Base-by-base conservation (phyloP, 2,888 invertebrate species). In the Cheilosia grossa region DNA sequence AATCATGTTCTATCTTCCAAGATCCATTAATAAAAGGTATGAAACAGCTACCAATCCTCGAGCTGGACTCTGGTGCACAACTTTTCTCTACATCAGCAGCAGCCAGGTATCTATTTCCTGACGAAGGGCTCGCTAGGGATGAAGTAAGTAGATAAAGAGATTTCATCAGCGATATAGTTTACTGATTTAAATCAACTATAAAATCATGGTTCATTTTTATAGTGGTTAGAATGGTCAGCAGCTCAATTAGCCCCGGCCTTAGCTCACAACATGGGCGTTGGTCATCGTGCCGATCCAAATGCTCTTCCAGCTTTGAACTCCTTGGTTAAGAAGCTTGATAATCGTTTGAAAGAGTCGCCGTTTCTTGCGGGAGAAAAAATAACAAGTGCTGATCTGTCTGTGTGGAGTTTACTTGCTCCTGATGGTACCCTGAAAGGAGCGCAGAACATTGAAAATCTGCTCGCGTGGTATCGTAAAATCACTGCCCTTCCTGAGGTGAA, bases 31-130 rank as follows among this genome's bases (percentile, higher is more conserved):
- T 94, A 88, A 91, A 93, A 88, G 93, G 93, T 63, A 93, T 94
- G 0, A 92, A 93, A 66, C 93, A 94, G 80, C 93, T 96, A 86
- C 97, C 97, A 0, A 93, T 94, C 61, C 91, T 96, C 59, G 93
- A 94, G 88, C 91, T 95, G 47, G 93, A 94, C 75, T 93, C 93
- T 64, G 94, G 94, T 49, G 89, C 94, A 19, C 92, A 92, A 58
- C 91, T 97, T 89, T 96, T 96, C 92, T 95, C 96, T 53, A 93
- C 95, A 69, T 95, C 95, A 91, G 95, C 96, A 1, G 95, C 95
- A 0, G 93, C 94, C 17, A 94, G 94, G 89, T 95, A 94, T 89
- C 90, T 97, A 59, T 93, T 94, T 75, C 94, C 94, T 1, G 92
- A 91, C 87, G 89, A 92, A 27, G 91, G 91, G 66, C 86, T 89